Evolutionary conservation across 2,888 invertebrate genomes (phyloP), one percentile per base, ranked within the genome.

Genomic region (Dermolepida albohirtum): DNA sequence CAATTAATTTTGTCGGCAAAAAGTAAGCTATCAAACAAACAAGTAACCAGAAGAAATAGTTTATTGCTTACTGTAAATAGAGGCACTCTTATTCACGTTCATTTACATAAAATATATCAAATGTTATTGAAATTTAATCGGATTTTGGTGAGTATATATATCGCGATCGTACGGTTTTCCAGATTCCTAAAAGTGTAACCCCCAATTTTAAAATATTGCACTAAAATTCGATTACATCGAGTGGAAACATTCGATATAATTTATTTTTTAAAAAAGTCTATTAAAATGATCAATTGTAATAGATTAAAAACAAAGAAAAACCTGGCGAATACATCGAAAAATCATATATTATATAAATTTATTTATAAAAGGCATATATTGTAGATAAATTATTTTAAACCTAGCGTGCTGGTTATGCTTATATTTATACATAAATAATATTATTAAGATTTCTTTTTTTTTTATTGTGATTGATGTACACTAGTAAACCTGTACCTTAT

Each of bases 401-500:
- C 57, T 43, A 57, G 22, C 12, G 57, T 57, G 57, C 57, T 57
- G 57, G 43, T 57, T 57, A 57, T 43, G 27, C 22, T 50, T 50
- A 50, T 27, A 50, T 50, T 50, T 50, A 34, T 27, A 50, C 16
- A 40, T 55, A 55, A 55, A 41, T 55, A 55, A 55, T 41, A 44
- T 27, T 44, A 22, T 43, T 57, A 57, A 44, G 44, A 57, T 27
- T 34, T 34, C 6, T 34, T 34, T 34, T 34, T 29, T 22, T 4
- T 16, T 10, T 43, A 41, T 55, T 14, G 41, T 52, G 51, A 54
- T 34, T 17, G 54, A 54, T 54, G 51, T 51, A n/a, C 51, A 29
- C 51, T 51, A 51, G 44, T 44, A 44, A 44, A 44, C 1, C 14
- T 44, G 44, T 11, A 49, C 11, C 17, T 6, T 49, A 22, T 47